A percentile compares a stretch with the other conserved stretches of the same genome.
These are phyloP conservation scores for Standfussiana lucernea DNA, from an alignment of 2,888 invertebrate genomes.

Conservation along the genomic window DNA sequence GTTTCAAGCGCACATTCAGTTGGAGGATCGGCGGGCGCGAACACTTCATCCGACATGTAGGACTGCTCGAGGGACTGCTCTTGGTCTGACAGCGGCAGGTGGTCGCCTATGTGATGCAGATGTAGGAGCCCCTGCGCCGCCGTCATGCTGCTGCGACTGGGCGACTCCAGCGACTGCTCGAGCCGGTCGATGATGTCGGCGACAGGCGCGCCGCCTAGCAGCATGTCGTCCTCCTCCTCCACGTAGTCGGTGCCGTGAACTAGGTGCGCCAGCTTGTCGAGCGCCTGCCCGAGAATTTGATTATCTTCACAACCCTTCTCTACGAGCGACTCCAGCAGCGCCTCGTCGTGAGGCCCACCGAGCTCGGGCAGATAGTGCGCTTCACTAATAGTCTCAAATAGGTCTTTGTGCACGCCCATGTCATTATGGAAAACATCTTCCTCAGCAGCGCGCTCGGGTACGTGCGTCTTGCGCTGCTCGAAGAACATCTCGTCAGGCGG, in stretches of 20 bases:
- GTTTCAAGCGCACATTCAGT: slow-evolving; percentile 78
- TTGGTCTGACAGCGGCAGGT: slow-evolving; percentile 77
- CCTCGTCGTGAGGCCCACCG: slow-evolving; percentile 88
- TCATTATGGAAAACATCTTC: slow-evolving; percentile 81
- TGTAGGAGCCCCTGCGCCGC: slow-evolving; percentile 86
- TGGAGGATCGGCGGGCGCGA: slow-evolving; percentile 73
- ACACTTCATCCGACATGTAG: slow-evolving; percentile 82
- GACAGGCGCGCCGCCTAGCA: slow-evolving; percentile 87
- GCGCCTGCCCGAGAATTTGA: slow-evolving; percentile 87
- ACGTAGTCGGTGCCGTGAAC: slow-evolving; percentile 85
- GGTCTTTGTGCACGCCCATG: slow-evolving; percentile 84
- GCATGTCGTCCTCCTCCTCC: slow-evolving; percentile 87
- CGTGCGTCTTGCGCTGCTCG: slow-evolving; percentile 79
- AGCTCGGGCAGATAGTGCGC: slow-evolving; percentile 88
- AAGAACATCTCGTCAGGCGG: slow-evolving; percentile 82
- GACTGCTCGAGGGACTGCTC: slow-evolving; percentile 83
- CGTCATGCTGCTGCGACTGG: slow-evolving; percentile 85
- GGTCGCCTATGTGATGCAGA: slow-evolving; percentile 84
- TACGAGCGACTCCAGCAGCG: slow-evolving; percentile 91
- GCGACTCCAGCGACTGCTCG: slow-evolving; percentile 91
- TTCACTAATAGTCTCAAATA: slow-evolving; percentile 88
- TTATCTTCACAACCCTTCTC: slow-evolving; percentile 92
- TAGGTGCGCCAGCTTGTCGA: slow-evolving; percentile 85
- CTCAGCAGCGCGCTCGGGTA: slow-evolving; percentile 72
- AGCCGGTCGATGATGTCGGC: slow-evolving; percentile 92